Evolutionary conservation across 2,113 vertebrate species (phyloP).

Genomic region (Peromyscus polionotus): DNA sequence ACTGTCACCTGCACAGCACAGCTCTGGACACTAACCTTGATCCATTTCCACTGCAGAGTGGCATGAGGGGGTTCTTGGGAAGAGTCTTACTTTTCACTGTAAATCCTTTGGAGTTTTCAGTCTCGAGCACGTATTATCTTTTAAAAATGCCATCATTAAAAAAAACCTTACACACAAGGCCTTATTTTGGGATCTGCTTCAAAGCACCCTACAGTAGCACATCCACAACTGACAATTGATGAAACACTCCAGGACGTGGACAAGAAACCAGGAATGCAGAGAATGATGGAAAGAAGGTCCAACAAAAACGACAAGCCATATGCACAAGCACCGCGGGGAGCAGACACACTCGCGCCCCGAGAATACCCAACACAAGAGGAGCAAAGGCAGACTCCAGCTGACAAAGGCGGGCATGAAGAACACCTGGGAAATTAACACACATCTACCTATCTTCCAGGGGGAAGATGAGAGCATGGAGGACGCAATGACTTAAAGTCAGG

Average conservation of each 20-base stretch:
- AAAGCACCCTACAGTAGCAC: background rate
- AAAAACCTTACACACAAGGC: background rate
- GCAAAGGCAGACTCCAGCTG: background rate
- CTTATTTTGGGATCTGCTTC: conserved; percentile 1
- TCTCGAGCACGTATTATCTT: background rate
- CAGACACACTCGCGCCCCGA: background rate
- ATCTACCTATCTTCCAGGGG: background rate
- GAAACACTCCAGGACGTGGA: background rate
- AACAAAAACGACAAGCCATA: background rate
- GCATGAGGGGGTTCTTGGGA: background rate
- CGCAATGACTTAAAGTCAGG: background rate
- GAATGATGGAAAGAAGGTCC: background rate
- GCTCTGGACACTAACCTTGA: background rate
- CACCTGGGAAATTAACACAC: background rate
- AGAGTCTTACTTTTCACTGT: background rate
- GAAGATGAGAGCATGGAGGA: background rate
- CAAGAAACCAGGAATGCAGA: background rate
- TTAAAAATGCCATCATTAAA: background rate
- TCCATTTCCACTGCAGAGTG: background rate
- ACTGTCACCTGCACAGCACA: background rate
- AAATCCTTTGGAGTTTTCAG: background rate
- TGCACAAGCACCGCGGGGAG: background rate
- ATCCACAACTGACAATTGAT: background rate
- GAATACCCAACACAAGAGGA: conserved; percentile 17
- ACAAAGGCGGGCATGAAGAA: background rate